Evolutionary conservation across 30 jellyfish, hydroid and myxozoan species (phyloP), one percentile per base, ranked within the genome.

Genomic region (Chironex yamaguchii): DNA sequence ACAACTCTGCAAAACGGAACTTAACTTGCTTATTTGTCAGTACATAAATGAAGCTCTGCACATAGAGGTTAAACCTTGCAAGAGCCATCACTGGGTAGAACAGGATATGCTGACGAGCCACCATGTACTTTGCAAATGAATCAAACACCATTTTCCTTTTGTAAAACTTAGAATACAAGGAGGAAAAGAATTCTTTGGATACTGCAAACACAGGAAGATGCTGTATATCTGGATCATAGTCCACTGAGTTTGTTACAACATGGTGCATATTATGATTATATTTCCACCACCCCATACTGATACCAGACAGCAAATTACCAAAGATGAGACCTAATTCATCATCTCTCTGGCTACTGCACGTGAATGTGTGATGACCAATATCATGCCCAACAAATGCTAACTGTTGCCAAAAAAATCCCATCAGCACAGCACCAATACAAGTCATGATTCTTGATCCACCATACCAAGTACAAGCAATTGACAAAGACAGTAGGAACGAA

Each of bases 361-460:
- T 89, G 34, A 94, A 94, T 34, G 89, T 92, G 51, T 94, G 99
- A 50, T 94, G 99, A 0, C 99, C 99, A 35, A 94, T 73, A 28
- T 94, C 99, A 67, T 94, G 99, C 36, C 99, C 99, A 35, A 94
- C 77, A 72, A 94, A 94, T 36, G 99, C 99, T 91, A 94, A 66
- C 42, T 94, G 99, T 68, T 94, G 99, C 97, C 97, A 94, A 52
- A 84, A 89, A 42, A 94, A 73, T 1, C 99, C 99, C 77, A 94
- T 71, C 48, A 76, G 68, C 32, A 89, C 50, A 2, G 86, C 99
- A 58, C 96, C 96, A 22, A 58, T 58, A 58, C 24, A 58, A 42
- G 17, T 17, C 58, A 42, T 42, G 13, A 42, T 9, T 42, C 58
- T 9, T 42, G 58, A 42, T 6, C 58, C 58, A 17, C 94, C 68